Percentiles rank a stretch among this genome's conserved stretches.
phyloP scores from a whole-genome alignment of 2,797 vertebrate genomes.

The Cuculus canorus region DNA sequence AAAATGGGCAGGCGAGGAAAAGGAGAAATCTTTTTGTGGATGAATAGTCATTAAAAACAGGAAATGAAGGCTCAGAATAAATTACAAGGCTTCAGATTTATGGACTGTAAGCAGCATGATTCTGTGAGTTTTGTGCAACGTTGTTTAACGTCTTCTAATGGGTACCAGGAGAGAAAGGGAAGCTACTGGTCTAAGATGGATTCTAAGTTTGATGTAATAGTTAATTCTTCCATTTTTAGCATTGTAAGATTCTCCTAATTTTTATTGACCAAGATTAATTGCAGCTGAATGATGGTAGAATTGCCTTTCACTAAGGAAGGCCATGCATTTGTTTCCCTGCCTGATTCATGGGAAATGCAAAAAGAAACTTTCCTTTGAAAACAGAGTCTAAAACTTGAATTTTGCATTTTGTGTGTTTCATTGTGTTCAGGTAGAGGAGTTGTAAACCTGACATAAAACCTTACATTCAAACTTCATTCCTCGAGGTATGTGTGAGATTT shows the following conservation, averaged over 20 bases:
- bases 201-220: background rate
- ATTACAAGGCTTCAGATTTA: background rate
- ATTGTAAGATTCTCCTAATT: background rate
- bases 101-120: background rate
- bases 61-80: background rate
- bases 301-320: background rate
- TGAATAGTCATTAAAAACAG: background rate
- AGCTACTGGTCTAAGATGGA: background rate
- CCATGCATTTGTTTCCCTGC: background rate
- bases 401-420: background rate
- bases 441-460: background rate
- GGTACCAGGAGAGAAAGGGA: background rate
- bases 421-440: background rate
- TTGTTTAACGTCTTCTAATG: background rate
- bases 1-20: too few species aligned
- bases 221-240: background rate
- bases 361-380: background rate
- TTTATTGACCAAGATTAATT: background rate
- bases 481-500: background rate
- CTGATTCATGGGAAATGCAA: background rate
- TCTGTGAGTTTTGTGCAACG: background rate
- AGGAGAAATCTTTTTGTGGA: background rate
- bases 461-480: background rate
- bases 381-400: background rate
- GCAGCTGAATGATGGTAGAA: background rate